A percentile compares a stretch with the other conserved stretches of the same genome.
Conservation (phyloP, 2,113 vertebrate species). For the Seriola dumerili region DNA sequence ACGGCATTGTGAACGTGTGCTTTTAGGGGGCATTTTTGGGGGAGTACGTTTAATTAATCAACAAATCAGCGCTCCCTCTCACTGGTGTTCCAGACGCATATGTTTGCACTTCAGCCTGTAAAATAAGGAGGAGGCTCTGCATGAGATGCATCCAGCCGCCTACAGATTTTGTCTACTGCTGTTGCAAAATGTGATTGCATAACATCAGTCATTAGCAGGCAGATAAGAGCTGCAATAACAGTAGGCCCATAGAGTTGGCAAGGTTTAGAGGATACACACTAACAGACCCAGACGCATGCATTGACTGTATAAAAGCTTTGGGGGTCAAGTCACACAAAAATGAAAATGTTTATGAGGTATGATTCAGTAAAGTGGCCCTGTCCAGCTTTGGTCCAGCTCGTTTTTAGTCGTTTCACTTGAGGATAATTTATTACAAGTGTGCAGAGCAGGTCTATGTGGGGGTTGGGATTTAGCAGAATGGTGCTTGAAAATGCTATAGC, state of each 20-base stretch:
- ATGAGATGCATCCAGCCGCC: constrained; percentile 89
- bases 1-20: constrained; percentile 90
- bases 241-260: constrained; percentile 45
- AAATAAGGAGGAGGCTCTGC: constrained; percentile 92
- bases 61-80: constrained; percentile 93
- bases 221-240: constrained; percentile 58
- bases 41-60: constrained; percentile 93
- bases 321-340: constrained; percentile 67
- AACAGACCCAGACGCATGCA: constrained; percentile 61
- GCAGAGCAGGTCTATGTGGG: constrained; percentile 87
- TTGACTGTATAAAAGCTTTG: constrained; percentile 60
- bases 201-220: constrained; percentile 70
- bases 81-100: constrained; percentile 91
- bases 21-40: constrained; percentile 64
- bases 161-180: constrained; percentile 90
- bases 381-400: constrained; percentile 88
- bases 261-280: constrained; percentile 28
- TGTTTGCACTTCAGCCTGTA: constrained; percentile 94
- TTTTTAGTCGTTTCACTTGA: constrained; percentile 96
- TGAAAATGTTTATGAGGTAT: constrained; percentile 85
- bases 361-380: constrained; percentile 91
- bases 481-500: constrained; percentile 99
- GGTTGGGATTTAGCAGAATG: constrained; percentile 82
- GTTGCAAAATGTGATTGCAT: constrained; percentile 86
- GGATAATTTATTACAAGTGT: constrained; percentile 99